Base-by-base conservation (phyloP, 1,140 invertebrate species). In the Zaprionus kolodkinae region DNA sequence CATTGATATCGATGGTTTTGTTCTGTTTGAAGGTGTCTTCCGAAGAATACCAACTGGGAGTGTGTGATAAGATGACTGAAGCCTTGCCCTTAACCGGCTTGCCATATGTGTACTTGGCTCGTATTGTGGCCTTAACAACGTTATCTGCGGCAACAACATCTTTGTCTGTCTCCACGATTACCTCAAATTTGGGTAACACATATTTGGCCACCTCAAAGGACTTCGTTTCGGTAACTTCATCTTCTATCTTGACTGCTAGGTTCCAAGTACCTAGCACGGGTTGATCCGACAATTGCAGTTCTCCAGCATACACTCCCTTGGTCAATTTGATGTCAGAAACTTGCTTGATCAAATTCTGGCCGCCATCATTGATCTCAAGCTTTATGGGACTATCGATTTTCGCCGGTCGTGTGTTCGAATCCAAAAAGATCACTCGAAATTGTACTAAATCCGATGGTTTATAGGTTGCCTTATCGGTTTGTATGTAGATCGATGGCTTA, bases 401-500 rank as follows among this genome's bases (percentile, higher is more conserved):
- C 72, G 92, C 94, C 70, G 92, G 97, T 80, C 95, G 95, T 10
- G 98, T 93, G 74, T 95, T 94, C 1, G 96, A 95, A 92, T 97
- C 96, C 25, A 98, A 93, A 27, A 97, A 94, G 35, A 99, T 93
- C n/a, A 96, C 95, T 74, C 98, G 94, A 87, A 98, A 99, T 85
- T 96, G 94, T 7, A 99, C 95, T 71, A 95, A 95, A 85, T 97
- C 95, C 11, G 96, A 95, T 0, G 98, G 98, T 91, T 98, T 97
- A 92, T 99, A 99, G 65, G 99, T 96, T 2, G 97, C 95, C 93
- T 98, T 97, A 93, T 99, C 98, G 0, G 98, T 99, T 92, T 99
- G 98, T 74, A 99, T 95, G 80, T 99, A 98, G 2, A 98, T 95
- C 9, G 97, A 97, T 77, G 97, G 97, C 81, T 96, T 97, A 91